phyloP scores from a whole-genome alignment of 2,888 invertebrate genomes.

The Amblyjoppa proteus region DNA sequence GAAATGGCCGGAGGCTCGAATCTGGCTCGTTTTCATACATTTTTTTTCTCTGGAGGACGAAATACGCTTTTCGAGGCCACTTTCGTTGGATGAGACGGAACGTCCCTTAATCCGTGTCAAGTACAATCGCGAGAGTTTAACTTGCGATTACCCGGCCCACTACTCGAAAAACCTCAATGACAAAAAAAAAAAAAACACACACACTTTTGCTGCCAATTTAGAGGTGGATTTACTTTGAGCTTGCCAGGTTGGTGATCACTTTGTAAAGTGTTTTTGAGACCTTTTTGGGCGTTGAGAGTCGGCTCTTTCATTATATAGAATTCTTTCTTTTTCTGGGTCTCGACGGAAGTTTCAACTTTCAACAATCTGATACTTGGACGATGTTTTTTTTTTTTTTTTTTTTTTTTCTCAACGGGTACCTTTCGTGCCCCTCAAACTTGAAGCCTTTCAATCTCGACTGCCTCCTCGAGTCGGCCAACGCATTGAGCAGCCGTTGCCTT shows the following conservation, averaged over 20 bases:
- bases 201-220: too few relatives aligned
- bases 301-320: too few relatives aligned
- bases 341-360: background rate
- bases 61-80: background rate
- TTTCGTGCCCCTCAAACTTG: background rate
- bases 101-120: background rate
- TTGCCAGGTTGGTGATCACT: too few relatives aligned
- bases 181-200: too few relatives aligned
- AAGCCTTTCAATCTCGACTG: conserved; percentile 10
- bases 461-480: conserved; percentile 1
- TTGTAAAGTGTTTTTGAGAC: too few relatives aligned
- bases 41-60: background rate
- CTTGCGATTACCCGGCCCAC: too few relatives aligned
- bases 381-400: conserved; percentile 6
- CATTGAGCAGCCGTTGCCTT: background rate
- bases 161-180: too few relatives aligned
- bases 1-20: background rate
- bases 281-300: too few relatives aligned
- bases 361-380: background rate
- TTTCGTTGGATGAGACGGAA: background rate
- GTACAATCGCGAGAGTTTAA: too few relatives aligned
- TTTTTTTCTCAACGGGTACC: background rate
- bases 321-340: background rate
- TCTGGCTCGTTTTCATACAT: background rate
- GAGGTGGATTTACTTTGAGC: too few relatives aligned